Evolutionary conservation across 2,888 invertebrate genomes (phyloP), one percentile per base, ranked within the genome.

Genomic region (Chorisops tibialis): DNA sequence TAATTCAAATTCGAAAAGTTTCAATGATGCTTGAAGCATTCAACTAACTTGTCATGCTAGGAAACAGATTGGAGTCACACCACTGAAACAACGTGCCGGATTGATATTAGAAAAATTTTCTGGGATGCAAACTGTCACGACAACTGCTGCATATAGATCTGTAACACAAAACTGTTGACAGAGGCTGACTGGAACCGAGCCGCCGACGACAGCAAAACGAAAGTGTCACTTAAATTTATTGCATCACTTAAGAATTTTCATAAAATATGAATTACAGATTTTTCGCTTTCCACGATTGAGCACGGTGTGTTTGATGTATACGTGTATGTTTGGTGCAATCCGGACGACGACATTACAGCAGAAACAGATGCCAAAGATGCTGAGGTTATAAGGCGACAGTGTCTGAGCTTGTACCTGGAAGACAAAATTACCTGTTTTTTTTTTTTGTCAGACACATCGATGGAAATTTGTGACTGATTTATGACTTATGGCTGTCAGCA

Each of bases 221-320:
- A 39, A 51, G 63, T 63, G 63, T 54, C 63, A 63, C 45, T 54
- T 56, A 63, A 60, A 63, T 60, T 63, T 63, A 60, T 60, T 63
- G 52, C 63, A 43, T 54, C 60, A 54, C 52, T 63, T 60, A 18
- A 22, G 30, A 56, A 56, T 54, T 59, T 59, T 59, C 47, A 51
- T 52, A 63, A 63, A 59, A 59, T 63, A 59, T 63, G 63, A 63
- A 63, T 60, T 63, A 54, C 63, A 63, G 59, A 63, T 60, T 63
- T 63, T 39, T 49, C 52, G 37, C 38, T 63, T 59, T 59, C 49
- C 21, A 51, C 39, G 41, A 16, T 41, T 7, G 5, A 41, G 41
- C 16, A 16, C 6, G 3, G 4, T 12, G 41, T 2, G 4, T 41
- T 41, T n/a, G n/a, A n/a, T n/a, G n/a, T n/a, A n/a, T n/a, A n/a